Conservation (phyloP, 1,140 invertebrate species). For the Cydia pomonella region DNA sequence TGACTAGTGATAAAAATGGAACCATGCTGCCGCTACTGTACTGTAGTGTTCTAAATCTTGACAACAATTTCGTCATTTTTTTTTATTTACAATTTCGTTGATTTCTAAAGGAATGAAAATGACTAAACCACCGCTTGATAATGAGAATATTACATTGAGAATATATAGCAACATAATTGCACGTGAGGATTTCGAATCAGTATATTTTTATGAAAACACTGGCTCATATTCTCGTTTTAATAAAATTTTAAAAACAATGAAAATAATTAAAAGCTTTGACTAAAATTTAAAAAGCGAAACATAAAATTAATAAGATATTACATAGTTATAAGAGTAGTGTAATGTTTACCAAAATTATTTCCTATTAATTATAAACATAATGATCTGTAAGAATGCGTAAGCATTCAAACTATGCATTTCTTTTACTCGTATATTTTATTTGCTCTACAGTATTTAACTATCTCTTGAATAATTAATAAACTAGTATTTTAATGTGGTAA, state of each 20-base stretch:
- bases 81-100: too few relatives aligned
- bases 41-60: too few relatives aligned
- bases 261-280: constrained; percentile 20
- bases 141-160: too few relatives aligned
- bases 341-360: constrained; percentile 27
- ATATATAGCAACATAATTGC: too few relatives aligned
- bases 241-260: constrained; percentile 28
- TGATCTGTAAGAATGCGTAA: constrained; percentile 18
- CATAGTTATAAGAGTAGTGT: constrained; percentile 19
- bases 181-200: too few relatives aligned
- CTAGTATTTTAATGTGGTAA: constrained; percentile 4
- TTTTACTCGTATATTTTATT: constrained; percentile 39
- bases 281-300: constrained; percentile 28
- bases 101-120: too few relatives aligned
- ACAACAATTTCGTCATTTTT: too few relatives aligned
- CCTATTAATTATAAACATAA: constrained; percentile 17
- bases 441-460: constrained; percentile 35
- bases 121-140: too few relatives aligned
- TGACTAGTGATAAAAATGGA: too few relatives aligned
- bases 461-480: constrained; percentile 6
- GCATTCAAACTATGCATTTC: constrained; percentile 37
- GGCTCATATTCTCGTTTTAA: neutral
- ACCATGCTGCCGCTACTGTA: too few relatives aligned
- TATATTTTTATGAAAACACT: neutral
- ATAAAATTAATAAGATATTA: constrained; percentile 22